Percentiles rank a stretch among this genome's conserved stretches.
phyloP scores from a whole-genome alignment of 2,113 vertebrate species.

The Alectura lathami region DNA sequence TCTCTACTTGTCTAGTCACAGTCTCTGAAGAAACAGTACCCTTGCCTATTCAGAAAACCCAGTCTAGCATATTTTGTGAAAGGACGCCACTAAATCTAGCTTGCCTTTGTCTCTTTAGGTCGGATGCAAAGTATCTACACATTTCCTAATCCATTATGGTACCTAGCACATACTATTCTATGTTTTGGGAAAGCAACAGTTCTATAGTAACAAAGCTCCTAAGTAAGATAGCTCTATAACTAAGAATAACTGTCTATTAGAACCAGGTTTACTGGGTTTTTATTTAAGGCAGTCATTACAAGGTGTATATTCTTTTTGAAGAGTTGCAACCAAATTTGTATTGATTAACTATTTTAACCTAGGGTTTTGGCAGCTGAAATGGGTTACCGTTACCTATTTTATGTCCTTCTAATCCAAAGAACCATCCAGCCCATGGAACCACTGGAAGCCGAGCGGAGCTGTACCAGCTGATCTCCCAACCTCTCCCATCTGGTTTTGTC shows the following conservation, averaged over 20 bases:
- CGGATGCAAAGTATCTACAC: background rate
- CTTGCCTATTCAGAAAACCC: background rate
- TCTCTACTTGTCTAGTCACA: background rate
- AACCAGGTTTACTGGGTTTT: background rate
- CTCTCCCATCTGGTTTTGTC: conserved; percentile 4
- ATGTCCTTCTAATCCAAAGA: conserved; percentile 31
- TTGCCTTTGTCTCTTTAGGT: background rate
- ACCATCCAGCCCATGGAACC: background rate
- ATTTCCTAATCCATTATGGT: background rate
- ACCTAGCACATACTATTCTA: conserved; percentile 17
- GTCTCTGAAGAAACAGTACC: background rate
- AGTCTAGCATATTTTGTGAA: background rate
- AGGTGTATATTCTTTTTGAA: background rate
- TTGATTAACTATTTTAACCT: background rate
- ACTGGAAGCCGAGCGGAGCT: background rate
- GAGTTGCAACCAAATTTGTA: background rate
- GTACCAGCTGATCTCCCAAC: background rate
- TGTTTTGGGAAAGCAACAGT: conserved; percentile 15
- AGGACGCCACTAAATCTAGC: background rate
- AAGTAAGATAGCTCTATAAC: background rate
- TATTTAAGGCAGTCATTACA: conserved; percentile 42
- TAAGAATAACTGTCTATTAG: conserved; percentile 27
- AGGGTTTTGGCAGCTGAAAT: conserved; percentile 26
- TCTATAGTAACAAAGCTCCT: conserved; percentile 38
- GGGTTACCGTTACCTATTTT: background rate